Conservation (phyloP, 2,113 vertebrate species). For the Bombycilla garrulus region DNA sequence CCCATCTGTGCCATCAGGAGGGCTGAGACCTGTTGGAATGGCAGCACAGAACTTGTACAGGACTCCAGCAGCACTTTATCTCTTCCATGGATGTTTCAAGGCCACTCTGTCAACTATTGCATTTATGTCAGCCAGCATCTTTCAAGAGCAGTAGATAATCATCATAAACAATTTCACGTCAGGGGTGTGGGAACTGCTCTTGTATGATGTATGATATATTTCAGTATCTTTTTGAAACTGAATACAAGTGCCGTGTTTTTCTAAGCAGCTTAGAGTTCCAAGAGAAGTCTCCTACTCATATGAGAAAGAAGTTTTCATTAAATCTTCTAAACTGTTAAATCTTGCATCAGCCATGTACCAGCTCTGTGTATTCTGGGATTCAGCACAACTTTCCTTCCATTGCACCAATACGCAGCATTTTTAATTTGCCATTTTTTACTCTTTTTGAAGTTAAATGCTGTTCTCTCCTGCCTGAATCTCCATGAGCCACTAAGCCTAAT, state of each 20-base stretch:
- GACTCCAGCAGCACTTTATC: not conserved
- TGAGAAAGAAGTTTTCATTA: not conserved
- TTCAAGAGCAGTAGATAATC: not conserved
- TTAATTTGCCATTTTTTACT: not conserved
- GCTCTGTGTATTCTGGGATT: not conserved
- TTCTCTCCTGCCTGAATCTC: not conserved
- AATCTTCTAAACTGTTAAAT: not conserved
- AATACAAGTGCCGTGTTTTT: not conserved
- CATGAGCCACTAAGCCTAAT: not conserved
- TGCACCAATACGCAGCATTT: not conserved
- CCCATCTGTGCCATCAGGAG: not conserved
- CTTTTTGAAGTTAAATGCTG: not conserved
- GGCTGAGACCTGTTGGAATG: not conserved
- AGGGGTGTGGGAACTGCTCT: no score
- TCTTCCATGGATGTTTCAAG: not conserved
- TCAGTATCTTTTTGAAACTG: not conserved
- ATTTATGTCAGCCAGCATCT: not conserved
- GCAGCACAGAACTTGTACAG: accelerated
- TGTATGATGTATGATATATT: no score
- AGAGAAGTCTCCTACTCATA: not conserved
- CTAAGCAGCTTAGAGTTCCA: not conserved
- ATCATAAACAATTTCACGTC: no score
- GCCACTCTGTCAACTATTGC: not conserved
- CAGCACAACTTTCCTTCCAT: not conserved
- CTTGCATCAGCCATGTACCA: not conserved